phyloP scores from a whole-genome alignment of 2,113 vertebrate species.

The Nannospalax galili region DNA sequence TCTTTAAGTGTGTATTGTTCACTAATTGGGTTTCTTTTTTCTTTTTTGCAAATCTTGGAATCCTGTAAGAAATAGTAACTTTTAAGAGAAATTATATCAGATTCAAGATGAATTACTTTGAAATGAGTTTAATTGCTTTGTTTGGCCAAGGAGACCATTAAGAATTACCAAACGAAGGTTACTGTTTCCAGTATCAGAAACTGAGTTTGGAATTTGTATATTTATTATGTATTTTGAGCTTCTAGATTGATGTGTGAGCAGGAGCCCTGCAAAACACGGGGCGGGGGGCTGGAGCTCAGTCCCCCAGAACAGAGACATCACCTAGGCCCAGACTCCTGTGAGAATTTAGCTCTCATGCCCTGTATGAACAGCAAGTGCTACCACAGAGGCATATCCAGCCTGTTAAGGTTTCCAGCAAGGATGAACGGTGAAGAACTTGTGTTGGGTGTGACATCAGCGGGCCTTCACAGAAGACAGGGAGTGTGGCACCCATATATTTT shows the following conservation, averaged over 20 bases:
- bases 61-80: background rate
- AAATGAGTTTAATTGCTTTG: slow-evolving; percentile 17
- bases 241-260: background rate
- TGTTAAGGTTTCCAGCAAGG: background rate
- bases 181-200: background rate
- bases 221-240: background rate
- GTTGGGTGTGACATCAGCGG: background rate
- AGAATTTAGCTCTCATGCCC: background rate
- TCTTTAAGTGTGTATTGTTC: too few relatives aligned
- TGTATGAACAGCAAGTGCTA: background rate
- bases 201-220: background rate
- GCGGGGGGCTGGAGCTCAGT: background rate
- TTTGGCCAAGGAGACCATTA: background rate
- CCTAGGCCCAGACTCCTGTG: background rate
- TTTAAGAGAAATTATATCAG: slow-evolving; percentile 11
- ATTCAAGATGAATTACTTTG: background rate
- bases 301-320: background rate
- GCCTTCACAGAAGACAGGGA: background rate
- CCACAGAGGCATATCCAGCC: background rate
- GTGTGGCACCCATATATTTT: background rate
- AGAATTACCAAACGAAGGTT: background rate
- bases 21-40: background rate
- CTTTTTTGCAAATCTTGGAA: background rate
- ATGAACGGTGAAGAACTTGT: background rate
- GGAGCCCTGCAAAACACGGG: background rate